Percentiles rank a stretch among this genome's conserved stretches.
phyloP scores from a whole-genome alignment of 2,888 invertebrate species.

The Timema cristinae region DNA sequence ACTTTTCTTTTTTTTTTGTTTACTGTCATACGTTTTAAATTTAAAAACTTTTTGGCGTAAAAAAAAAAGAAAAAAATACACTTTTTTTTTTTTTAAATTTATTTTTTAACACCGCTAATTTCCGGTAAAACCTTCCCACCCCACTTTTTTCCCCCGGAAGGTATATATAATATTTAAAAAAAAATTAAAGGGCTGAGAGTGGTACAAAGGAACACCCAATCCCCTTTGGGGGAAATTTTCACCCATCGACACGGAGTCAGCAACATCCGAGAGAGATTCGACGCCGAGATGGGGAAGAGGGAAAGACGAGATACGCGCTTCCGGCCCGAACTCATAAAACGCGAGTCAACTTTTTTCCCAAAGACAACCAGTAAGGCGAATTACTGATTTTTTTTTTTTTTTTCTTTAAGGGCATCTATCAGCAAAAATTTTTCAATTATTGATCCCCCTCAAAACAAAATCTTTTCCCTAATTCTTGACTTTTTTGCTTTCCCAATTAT shows the following conservation, averaged over 20 bases:
- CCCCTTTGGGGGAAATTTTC: conserved; percentile 88
- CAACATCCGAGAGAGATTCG: conserved; percentile 91
- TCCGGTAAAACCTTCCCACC: too few species aligned
- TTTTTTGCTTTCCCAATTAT: too few species aligned
- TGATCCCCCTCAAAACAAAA: not conserved
- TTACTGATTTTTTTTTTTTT: conserved; percentile 28
- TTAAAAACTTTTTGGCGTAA: too few species aligned
- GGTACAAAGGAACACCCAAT: conserved; percentile 86
- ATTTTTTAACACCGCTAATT: too few species aligned
- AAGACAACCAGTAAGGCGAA: conserved; percentile 71
- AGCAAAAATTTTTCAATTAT: not conserved
- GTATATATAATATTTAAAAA: too few species aligned
- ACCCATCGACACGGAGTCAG: conserved; percentile 93
- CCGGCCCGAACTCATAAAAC: conserved; percentile 87
- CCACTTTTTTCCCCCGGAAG: too few species aligned
- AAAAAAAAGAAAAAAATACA: too few species aligned
- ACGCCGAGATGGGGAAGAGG: conserved; percentile 97
- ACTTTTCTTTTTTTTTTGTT: too few species aligned
- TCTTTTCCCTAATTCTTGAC: not conserved
- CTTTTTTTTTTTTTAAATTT: too few species aligned
- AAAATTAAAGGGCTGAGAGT: conserved; percentile 67
- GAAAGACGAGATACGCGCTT: conserved; percentile 97
- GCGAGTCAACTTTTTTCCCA: conserved; percentile 90
- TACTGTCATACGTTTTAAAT: too few species aligned
- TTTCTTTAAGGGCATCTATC: not conserved